These are phyloP conservation scores for Aramus guarauna DNA, from an alignment of 2,113 vertebrate species.

Conservation along the genomic window DNA sequence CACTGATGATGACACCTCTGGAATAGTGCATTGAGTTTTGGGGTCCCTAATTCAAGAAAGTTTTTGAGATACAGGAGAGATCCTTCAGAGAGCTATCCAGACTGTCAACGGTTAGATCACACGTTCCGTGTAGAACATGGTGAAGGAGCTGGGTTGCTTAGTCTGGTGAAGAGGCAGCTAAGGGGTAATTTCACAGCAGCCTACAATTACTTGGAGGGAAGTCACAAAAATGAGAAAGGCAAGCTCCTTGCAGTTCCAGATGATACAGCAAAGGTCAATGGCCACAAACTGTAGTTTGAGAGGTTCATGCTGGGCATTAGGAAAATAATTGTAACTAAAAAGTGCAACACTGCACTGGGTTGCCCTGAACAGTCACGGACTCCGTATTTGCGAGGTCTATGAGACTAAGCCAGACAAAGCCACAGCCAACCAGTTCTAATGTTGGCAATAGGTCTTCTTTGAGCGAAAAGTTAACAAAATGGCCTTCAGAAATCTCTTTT, in stretches of 20 bases:
- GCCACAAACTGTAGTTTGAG: not conserved
- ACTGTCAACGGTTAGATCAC: not conserved
- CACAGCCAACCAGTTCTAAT: not conserved
- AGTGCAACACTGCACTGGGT: accelerated
- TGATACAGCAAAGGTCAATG: not conserved
- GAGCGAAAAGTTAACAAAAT: not conserved
- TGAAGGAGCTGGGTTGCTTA: not conserved
- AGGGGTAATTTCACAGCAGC: not conserved
- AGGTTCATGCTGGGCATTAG: not conserved
- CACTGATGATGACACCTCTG: not conserved
- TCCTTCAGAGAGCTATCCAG: not conserved
- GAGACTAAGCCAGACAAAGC: not conserved
- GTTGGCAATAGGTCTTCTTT: not conserved
- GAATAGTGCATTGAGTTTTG: not conserved
- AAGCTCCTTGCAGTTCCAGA: not conserved
- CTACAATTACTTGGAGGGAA: not conserved
- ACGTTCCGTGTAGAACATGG: not conserved
- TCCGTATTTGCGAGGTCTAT: not conserved
- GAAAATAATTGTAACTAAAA: not conserved
- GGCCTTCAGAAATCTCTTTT: not conserved
- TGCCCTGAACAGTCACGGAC: not conserved
- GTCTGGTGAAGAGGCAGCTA: not conserved
- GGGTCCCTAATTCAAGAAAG: not conserved
- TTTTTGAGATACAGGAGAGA: not conserved
- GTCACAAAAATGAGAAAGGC: not conserved